These are phyloP conservation scores for Oryzias sinensis DNA, from an alignment of 2,797 vertebrate species.

Conservation along the genomic window DNA sequence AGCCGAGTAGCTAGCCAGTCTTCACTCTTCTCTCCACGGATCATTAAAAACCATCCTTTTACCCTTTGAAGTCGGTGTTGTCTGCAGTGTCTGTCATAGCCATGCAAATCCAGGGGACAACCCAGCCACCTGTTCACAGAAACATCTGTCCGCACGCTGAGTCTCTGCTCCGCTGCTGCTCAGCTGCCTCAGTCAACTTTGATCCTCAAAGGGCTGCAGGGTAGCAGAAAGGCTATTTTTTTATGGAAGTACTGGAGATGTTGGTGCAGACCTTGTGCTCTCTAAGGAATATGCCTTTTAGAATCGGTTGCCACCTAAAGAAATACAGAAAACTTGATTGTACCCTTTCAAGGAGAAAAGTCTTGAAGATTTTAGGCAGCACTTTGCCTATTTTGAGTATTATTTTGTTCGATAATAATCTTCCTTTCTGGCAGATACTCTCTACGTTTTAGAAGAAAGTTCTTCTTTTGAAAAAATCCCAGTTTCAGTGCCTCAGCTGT, in stretches of 20 bases:
- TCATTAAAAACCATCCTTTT: slow-evolving; percentile 72
- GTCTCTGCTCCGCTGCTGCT: slow-evolving; percentile 57
- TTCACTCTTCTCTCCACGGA: slow-evolving; percentile 68
- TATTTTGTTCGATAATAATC: slow-evolving; percentile 19
- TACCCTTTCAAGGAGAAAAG: slow-evolving; percentile 27
- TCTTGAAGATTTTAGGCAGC: slow-evolving; percentile 15
- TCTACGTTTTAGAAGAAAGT: slow-evolving; percentile 44
- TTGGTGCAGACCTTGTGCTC: slow-evolving; percentile 47
- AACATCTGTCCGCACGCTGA: slow-evolving; percentile 74
- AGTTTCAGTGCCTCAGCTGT: slow-evolving; percentile 17
- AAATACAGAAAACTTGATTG: neutral
- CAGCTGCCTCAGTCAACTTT: slow-evolving; percentile 66
- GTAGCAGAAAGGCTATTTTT: slow-evolving; percentile 61
- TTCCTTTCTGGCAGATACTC: neutral
- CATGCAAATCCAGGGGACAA: slow-evolving; percentile 79
- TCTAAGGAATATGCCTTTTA: slow-evolving; percentile 60
- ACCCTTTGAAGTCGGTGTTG: slow-evolving; percentile 77
- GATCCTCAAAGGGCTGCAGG: slow-evolving; percentile 66
- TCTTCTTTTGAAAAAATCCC: slow-evolving; percentile 29
- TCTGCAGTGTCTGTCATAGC: slow-evolving; percentile 76
- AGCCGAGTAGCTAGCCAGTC: slow-evolving; percentile 50
- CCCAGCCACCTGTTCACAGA: slow-evolving; percentile 76
- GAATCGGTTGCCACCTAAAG: neutral
- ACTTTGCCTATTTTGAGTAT: slow-evolving; percentile 41
- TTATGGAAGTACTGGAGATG: slow-evolving; percentile 59